These are phyloP conservation scores for Stegophylla sp. DNA, from an alignment of 2,888 invertebrate genomes.

Conservation along the genomic window DNA sequence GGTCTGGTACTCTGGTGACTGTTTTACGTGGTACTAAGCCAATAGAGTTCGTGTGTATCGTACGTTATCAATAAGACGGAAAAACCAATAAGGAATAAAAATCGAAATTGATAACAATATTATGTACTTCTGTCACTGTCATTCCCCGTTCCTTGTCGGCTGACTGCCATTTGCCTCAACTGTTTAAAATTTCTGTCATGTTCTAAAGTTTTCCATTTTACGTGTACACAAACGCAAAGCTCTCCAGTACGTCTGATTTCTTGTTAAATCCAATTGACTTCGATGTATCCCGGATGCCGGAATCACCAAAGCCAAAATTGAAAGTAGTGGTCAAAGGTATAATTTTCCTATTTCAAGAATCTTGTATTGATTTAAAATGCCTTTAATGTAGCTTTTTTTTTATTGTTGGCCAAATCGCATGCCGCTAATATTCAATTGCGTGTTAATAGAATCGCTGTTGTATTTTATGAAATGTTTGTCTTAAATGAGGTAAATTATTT, in stretches of 20 bases:
- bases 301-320: conserved; percentile 65
- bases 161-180: too few relatives aligned
- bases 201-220: too few relatives aligned
- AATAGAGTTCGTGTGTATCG: background rate
- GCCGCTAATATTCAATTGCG: too few relatives aligned
- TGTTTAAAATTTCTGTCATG: background rate
- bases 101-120: background rate
- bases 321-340: conserved; percentile 52
- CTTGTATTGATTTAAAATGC: background rate
- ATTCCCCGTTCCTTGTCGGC: background rate
- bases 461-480: too few relatives aligned
- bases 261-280: background rate
- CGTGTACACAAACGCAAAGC: too few relatives aligned
- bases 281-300: conserved; percentile 41
- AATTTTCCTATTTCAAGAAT: background rate
- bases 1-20: too few relatives aligned
- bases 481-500: too few relatives aligned
- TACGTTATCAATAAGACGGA: background rate
- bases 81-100: background rate
- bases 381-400: background rate
- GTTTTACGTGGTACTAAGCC: too few relatives aligned
- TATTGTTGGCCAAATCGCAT: background rate
- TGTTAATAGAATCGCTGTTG: too few relatives aligned
- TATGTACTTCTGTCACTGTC: background rate
- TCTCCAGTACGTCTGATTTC: background rate